Evolutionary conservation across 2,113 vertebrate species (phyloP), one percentile per base, ranked within the genome.

Genomic region (Neolamprologus modestus): DNA sequence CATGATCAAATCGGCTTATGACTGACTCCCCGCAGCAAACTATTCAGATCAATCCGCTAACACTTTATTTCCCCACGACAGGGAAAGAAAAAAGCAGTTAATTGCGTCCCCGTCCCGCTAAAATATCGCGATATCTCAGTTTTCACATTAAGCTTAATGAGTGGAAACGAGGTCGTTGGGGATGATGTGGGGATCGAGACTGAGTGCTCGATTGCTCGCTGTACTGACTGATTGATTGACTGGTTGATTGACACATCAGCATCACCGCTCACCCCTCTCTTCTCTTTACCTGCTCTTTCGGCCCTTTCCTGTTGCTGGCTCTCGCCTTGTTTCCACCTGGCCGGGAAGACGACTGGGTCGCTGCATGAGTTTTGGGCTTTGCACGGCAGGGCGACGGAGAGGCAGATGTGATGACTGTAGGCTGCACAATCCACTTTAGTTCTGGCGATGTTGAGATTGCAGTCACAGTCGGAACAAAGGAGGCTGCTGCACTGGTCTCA

Each of bases 391-490:
- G 96, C 24, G 97, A 97, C 2, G 97, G 95, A 9, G 97, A 96
- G 88, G 95, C 96, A 52, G 97, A 97, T 61, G 97, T 96, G 91
- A 97, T 95, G 59, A 97, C 94, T 26, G 97, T 94, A 47, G 97
- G 97, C 91, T 98, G 97, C 88, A 98, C 97, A 95, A 97, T 96
- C 97, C 97, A 97, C 92, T 97, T 97, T 52, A 97, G 95, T 91
- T 97, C 97, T n/a, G 96, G 96, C 21, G 97, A 97, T 66, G 97
- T 97, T 16, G 97, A 98, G 91, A 98, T 97, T 82, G 97, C 97
- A 63, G 97, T 98, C 93, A 97, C 97, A 6, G 97, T 97, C 50
- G 98, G 98, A 88, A 97, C 97, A 93, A 98, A 98, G 94, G 96
- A 90, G 63, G 96, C 97, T 81, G 97, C 96, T 83, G 94, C 96